Conservation (phyloP, 2,888 invertebrate species). For the Hyppa rectilinea region DNA sequence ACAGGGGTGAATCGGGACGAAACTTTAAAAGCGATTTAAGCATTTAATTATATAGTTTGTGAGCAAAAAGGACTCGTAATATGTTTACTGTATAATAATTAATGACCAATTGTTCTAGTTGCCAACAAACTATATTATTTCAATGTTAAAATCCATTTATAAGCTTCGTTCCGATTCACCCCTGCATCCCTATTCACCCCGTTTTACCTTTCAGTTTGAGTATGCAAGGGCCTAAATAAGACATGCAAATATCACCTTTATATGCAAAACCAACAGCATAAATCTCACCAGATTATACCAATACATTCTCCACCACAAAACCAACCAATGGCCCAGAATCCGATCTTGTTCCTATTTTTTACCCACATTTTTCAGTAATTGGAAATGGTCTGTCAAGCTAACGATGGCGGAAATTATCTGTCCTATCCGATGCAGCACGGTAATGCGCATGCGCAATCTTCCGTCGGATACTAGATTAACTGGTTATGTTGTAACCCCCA, state of each 20-base stretch:
- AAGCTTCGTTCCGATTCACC: no score
- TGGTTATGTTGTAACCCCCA: conserved; percentile 52
- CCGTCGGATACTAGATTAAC: conserved; percentile 48
- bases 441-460: conserved; percentile 56
- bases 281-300: conserved; percentile 10
- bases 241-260: not conserved
- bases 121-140: no score
- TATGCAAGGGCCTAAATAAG: not conserved
- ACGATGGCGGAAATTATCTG: conserved; percentile 52
- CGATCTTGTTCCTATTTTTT: conserved; percentile 32
- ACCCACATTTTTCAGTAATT: conserved; percentile 42
- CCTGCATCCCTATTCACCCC: no score
- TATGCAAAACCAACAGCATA: conserved; percentile 1
- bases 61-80: no score
- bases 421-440: conserved; percentile 36
- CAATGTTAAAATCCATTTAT: no score
- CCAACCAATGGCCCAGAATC: conserved; percentile 2
- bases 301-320: conserved; percentile 13
- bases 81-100: no score
- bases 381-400: conserved; percentile 47
- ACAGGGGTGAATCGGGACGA: no score
- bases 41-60: no score
- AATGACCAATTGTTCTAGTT: no score
- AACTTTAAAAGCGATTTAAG: no score
- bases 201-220: no score